Evolutionary conservation across 30 jellyfish, hydroid and myxozoan species (phyloP).

Genomic region (Cassiopea andromeda): DNA sequence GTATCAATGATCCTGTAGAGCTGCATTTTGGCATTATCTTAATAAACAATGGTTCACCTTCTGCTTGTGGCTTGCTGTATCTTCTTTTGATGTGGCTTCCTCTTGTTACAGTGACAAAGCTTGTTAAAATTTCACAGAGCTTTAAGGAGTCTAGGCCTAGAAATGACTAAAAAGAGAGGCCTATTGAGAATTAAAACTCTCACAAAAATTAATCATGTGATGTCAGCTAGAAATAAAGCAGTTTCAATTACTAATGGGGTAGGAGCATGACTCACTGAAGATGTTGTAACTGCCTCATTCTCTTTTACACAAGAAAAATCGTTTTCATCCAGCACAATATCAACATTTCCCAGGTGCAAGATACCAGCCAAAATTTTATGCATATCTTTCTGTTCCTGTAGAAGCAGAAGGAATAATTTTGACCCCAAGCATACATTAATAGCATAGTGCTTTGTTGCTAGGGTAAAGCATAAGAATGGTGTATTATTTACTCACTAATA

Average conservation of each 20-base stretch:
- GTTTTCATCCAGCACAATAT: conserved; percentile 50
- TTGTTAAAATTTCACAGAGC: conserved; percentile 43
- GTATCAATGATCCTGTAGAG: too few species aligned
- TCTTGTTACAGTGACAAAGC: conserved; percentile 68
- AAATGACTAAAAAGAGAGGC: conserved; percentile 6
- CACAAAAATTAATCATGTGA: too few species aligned
- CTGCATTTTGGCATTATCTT: not conserved
- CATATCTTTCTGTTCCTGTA: conserved; percentile 63
- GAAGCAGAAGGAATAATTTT: not conserved
- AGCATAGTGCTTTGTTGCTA: too few species aligned
- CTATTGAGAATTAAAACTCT: too few species aligned
- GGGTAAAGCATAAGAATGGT: too few species aligned
- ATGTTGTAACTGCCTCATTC: conserved; percentile 3
- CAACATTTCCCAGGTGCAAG: conserved; percentile 64
- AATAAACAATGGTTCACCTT: conserved; percentile 6
- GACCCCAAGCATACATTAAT: too few species aligned
- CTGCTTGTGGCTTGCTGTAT: conserved; percentile 49
- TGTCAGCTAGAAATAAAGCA: too few species aligned
- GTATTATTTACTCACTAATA: too few species aligned
- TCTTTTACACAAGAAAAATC: conserved; percentile 46
- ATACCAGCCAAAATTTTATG: conserved; percentile 68
- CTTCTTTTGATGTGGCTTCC: conserved; percentile 69
- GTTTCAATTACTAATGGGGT: too few species aligned
- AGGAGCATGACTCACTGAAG: conserved; percentile 39
- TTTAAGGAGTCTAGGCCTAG: conserved; percentile 57